Conservation (phyloP, 2,888 invertebrate species). For the Cheilosia vulpina region DNA sequence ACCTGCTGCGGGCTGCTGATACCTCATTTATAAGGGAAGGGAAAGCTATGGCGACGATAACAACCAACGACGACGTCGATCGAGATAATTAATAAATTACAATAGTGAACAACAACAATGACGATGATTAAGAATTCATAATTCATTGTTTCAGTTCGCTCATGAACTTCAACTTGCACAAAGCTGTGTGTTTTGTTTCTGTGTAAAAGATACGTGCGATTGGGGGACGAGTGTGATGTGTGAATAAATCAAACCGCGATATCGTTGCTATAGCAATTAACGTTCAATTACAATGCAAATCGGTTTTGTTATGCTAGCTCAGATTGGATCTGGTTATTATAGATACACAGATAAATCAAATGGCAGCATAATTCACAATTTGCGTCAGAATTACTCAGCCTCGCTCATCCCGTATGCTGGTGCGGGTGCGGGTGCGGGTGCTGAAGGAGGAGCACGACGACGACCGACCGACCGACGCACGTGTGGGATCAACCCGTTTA, state of each 20-base stretch:
- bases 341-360: slow-evolving; percentile 54
- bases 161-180: slow-evolving; percentile 39
- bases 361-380: slow-evolving; percentile 62
- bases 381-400: slow-evolving; percentile 20
- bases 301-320: slow-evolving; percentile 53
- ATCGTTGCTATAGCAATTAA: slow-evolving; percentile 56
- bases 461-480: not conserved
- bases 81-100: slow-evolving; percentile 34
- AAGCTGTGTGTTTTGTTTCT: slow-evolving; percentile 7
- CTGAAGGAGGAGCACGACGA: not conserved
- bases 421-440: not conserved
- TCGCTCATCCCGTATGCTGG: slow-evolving; percentile 1
- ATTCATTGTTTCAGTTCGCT: slow-evolving; percentile 50
- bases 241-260: slow-evolving; percentile 63
- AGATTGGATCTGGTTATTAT: slow-evolving; percentile 37
- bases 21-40: not conserved
- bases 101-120: not conserved
- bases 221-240: slow-evolving; percentile 19
- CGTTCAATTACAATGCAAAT: slow-evolving; percentile 74
- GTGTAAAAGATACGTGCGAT: not conserved
- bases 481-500: slow-evolving; percentile 56
- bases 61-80: slow-evolving; percentile 17
- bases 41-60: not conserved
- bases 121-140: slow-evolving; percentile 24
- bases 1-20: not conserved